phyloP scores from a whole-genome alignment of 2,888 invertebrate genomes.

The Agonopterix arenella region DNA sequence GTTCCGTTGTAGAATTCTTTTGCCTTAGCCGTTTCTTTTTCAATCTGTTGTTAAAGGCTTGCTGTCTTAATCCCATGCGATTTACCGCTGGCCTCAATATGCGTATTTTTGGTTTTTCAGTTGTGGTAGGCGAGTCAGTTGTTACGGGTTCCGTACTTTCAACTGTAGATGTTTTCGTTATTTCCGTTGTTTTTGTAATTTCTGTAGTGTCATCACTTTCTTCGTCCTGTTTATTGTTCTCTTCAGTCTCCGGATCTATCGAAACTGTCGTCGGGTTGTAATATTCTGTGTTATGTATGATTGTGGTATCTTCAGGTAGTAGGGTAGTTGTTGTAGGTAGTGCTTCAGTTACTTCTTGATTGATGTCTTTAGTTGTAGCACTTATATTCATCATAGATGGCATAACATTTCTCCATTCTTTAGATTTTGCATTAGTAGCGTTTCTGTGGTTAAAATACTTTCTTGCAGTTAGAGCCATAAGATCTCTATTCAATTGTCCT shows the following conservation, averaged over 20 bases:
- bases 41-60: conserved; percentile 49
- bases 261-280: conserved; percentile 5
- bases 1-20: conserved; percentile 50
- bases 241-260: conserved; percentile 4
- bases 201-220: conserved; percentile 4
- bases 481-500: conserved; percentile 51
- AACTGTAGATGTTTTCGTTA: conserved; percentile 4
- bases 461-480: conserved; percentile 45
- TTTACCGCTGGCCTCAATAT: conserved; percentile 30
- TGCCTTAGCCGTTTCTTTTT: conserved; percentile 56
- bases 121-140: conserved; percentile 23
- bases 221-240: conserved; percentile 12
- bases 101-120: conserved; percentile 26
- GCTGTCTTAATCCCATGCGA: conserved; percentile 40
- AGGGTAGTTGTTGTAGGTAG: conserved; percentile 24
- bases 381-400: conserved; percentile 33
- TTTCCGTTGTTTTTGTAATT: conserved; percentile 14
- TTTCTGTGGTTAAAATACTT: conserved; percentile 46
- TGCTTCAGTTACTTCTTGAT: conserved; percentile 16
- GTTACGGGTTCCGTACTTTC: conserved; percentile 17
- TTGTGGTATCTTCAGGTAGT: conserved; percentile 9
- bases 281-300: conserved; percentile 7
- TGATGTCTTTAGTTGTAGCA: conserved; percentile 21
- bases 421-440: conserved; percentile 30
- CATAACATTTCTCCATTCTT: conserved; percentile 46